Conservation (phyloP, 2,888 invertebrate species). For the Leptopilina myrica region DNA sequence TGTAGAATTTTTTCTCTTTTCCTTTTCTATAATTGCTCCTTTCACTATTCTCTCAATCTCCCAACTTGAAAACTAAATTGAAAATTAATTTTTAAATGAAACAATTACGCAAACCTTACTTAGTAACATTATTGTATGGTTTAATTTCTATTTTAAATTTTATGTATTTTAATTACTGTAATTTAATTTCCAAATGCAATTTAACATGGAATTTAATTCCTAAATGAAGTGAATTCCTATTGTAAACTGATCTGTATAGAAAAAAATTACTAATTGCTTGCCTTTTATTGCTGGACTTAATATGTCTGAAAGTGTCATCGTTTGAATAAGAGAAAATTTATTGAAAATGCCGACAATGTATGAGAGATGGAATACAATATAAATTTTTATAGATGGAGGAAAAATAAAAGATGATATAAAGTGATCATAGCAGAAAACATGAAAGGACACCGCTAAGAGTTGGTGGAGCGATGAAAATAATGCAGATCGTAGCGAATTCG, state of each 20-base stretch:
- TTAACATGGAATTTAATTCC: no score
- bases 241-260: no score
- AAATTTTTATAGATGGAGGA: not conserved
- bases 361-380: not conserved
- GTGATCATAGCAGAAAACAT: slow-evolving; percentile 28
- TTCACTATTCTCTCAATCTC: not conserved
- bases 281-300: no score
- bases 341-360: not conserved
- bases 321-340: no score
- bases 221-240: no score
- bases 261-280: no score
- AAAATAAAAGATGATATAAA: slow-evolving; percentile 13
- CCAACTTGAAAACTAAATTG: not conserved
- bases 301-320: no score
- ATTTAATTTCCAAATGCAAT: not conserved
- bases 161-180: no score
- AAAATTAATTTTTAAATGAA: not conserved
- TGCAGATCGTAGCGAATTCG: slow-evolving; percentile 40
- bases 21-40: not conserved
- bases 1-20: not conserved
- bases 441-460: slow-evolving; percentile 39
- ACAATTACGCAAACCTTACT: not conserved
- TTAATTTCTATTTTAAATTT: no score
- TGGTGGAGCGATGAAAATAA: slow-evolving; percentile 40
- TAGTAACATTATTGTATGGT: no score